Conservation (phyloP, 1,140 invertebrate genomes). For the Rhopalosiphum padi region DNA sequence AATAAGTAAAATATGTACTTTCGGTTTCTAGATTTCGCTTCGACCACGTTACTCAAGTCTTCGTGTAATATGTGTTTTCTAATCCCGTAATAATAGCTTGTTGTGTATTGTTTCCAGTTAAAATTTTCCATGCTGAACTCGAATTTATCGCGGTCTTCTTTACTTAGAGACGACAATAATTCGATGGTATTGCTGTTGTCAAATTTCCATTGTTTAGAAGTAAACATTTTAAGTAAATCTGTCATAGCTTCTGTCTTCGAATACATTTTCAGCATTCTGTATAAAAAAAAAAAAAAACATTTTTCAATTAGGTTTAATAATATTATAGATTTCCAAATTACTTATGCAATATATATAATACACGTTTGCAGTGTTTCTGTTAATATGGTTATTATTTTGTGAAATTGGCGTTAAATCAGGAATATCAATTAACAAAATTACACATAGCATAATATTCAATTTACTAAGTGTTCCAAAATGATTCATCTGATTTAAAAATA, state of each 20-base stretch:
- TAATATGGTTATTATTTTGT: not conserved
- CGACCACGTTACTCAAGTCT: not conserved
- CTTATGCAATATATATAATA: not conserved
- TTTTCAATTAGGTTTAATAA: not conserved
- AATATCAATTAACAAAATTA: not conserved
- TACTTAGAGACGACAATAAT: not conserved
- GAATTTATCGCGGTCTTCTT: not conserved
- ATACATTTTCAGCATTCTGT: constrained; percentile 6
- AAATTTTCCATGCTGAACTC: not conserved
- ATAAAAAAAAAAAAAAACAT: not conserved
- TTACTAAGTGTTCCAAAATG: not conserved
- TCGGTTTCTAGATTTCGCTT: not conserved
- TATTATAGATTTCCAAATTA: not conserved
- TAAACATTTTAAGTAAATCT: not conserved
- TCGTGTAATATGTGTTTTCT: constrained; percentile 6
- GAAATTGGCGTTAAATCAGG: not conserved
- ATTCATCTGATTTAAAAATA: too few species aligned
- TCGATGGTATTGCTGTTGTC: not conserved
- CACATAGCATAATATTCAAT: not conserved
- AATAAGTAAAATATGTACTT: not conserved
- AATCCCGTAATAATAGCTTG: not conserved
- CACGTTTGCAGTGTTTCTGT: not conserved
- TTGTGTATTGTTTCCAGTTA: not conserved
- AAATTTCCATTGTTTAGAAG: not conserved
- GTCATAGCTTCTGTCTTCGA: not conserved